Base-by-base conservation (phyloP, 2,888 invertebrate species). In the Mesoligia furuncula region DNA sequence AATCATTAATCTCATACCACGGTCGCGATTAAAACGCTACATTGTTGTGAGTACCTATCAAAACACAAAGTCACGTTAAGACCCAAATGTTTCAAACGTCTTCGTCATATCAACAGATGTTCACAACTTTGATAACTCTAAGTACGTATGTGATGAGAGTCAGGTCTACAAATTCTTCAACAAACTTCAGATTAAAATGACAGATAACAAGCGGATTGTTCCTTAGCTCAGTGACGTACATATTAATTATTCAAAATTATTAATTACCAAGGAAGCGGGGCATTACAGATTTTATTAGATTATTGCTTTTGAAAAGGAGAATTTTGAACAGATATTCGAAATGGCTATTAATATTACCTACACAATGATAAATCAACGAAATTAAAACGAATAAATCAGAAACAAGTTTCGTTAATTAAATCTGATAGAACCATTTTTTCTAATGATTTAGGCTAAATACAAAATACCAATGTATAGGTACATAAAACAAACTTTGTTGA, bases 291-390 rank as follows among this genome's bases (percentile, higher is more conserved):
- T 70, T 77, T 78, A 87, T 80, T 84, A 71, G 62, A 78, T 87
- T 73, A 85, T 75, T 73, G 73, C 73, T 54, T 69, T 78, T 76
- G 73, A 70, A 76, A 76, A 57, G 73, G 62, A 59, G 8, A 61
- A 72, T 84, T 64, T 86, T 57, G 64, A 84, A 79, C 57, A 67
- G 75, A 79, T 70, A 75, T 75, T 73, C 13, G 24, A 48, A 81
- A 62, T 31, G 57, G 77, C 57, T 69, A 85, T 85, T 87, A 81
- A 87, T 87, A 87, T 64, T 77, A n/a, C n/a, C n/a, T n/a, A 64
- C n/a, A 72, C 76, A 73, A n/a, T 73, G 73, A 85, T 77, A 54
- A 75, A 85, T 84, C n/a, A 62, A 54, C n/a, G 71, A 68, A 71
- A 78, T 81, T 75, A 42, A 68, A 81, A 39, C 31, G 59, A 64